Conservation (phyloP, 2,888 invertebrate genomes). For the Brachyptera risi region DNA sequence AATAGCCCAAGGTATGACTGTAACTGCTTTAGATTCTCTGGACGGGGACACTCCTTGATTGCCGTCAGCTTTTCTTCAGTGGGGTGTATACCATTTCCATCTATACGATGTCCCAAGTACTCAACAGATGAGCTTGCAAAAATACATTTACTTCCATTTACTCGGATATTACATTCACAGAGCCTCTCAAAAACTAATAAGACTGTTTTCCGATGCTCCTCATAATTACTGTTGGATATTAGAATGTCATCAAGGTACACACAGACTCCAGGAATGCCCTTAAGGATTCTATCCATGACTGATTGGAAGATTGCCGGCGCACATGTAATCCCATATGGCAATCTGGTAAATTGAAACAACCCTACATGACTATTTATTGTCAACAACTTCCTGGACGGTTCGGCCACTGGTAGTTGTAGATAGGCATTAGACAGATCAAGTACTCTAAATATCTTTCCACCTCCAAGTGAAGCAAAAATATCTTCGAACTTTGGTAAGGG, state of each 20-base stretch:
- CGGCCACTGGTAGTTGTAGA: neutral
- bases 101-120: slow-evolving; percentile 4
- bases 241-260: slow-evolving; percentile 33
- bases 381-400: neutral
- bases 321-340: slow-evolving; percentile 23
- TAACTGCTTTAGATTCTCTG: slow-evolving; percentile 19
- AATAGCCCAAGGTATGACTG: slow-evolving; percentile 25
- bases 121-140: neutral
- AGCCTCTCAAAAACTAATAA: slow-evolving; percentile 2
- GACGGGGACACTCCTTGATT: slow-evolving; percentile 10
- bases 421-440: neutral
- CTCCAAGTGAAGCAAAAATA: neutral
- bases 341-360: neutral
- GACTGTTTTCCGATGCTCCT: slow-evolving; percentile 30
- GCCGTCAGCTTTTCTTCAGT: slow-evolving; percentile 19
- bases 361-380: neutral
- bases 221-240: slow-evolving; percentile 9
- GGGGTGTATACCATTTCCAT: slow-evolving; percentile 17
- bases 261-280: slow-evolving; percentile 24
- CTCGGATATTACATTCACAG: slow-evolving; percentile 1
- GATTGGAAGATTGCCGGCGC: slow-evolving; percentile 37
- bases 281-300: slow-evolving; percentile 30
- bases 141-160: neutral
- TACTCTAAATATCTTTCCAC: neutral
- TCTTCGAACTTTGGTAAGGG: neutral